Conservation (phyloP, 2,888 invertebrate genomes). For the Colletes collaris region DNA sequence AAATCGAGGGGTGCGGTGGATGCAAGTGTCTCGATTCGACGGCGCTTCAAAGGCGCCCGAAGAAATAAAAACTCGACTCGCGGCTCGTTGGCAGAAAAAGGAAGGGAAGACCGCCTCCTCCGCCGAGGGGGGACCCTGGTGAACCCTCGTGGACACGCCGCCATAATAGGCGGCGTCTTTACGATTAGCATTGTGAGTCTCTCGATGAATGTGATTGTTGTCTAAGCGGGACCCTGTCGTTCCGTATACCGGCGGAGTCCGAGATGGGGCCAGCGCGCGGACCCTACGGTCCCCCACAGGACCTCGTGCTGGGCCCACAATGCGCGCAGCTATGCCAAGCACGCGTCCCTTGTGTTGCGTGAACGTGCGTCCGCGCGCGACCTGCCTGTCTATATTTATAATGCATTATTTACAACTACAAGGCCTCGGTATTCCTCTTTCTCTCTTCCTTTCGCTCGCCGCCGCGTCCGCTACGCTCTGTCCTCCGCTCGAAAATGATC, state of each 20-base stretch:
- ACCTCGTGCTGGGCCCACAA: slow-evolving; percentile 79
- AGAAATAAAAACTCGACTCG: slow-evolving; percentile 65
- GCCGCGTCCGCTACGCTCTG: slow-evolving; percentile 1
- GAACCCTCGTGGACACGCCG: slow-evolving; percentile 71
- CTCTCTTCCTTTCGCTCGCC: slow-evolving; percentile 34
- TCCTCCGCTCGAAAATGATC: slow-evolving; percentile 23
- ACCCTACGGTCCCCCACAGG: slow-evolving; percentile 66
- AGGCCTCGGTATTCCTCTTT: slow-evolving; percentile 60
- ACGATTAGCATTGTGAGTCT: slow-evolving; percentile 82
- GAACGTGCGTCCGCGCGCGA: slow-evolving; percentile 64
- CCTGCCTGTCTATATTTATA: slow-evolving; percentile 81
- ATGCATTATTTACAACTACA: slow-evolving; percentile 81
- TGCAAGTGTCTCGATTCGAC: slow-evolving; percentile 70
- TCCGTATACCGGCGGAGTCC: slow-evolving; percentile 64
- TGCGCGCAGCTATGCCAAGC: slow-evolving; percentile 81
- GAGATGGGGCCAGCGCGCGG: slow-evolving; percentile 53
- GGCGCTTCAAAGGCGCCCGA: slow-evolving; percentile 70
- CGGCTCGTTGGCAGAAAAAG: slow-evolving; percentile 67
- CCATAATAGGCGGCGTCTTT: slow-evolving; percentile 82
- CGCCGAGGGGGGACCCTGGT: slow-evolving; percentile 48
- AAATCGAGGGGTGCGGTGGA: slow-evolving; percentile 40
- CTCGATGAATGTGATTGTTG: slow-evolving; percentile 83
- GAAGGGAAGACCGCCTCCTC: slow-evolving; percentile 68
- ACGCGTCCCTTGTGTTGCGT: slow-evolving; percentile 80
- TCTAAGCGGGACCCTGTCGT: slow-evolving; percentile 76